Evolutionary conservation across 2,888 invertebrate species (phyloP).

Genomic region (Drosophila vallismaia): DNA sequence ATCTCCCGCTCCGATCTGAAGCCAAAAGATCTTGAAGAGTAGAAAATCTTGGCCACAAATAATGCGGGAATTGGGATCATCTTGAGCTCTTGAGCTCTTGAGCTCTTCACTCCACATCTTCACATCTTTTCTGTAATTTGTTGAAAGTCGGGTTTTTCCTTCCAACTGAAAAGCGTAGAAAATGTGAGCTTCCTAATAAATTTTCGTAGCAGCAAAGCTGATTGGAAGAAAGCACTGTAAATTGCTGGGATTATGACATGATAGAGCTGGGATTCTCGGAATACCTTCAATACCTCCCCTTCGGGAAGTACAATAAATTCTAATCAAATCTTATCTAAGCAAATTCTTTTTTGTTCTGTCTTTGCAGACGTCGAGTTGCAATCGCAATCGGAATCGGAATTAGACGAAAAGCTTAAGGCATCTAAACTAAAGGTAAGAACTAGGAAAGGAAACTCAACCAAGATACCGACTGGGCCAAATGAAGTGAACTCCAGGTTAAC

Average conservation of each 20-base stretch:
- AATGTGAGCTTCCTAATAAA: slow-evolving; percentile 24
- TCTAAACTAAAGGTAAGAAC: background rate
- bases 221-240: background rate
- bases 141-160: slow-evolving; percentile 14
- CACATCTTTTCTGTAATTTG: slow-evolving; percentile 15
- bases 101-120: slow-evolving; percentile 25
- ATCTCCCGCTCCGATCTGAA: slow-evolving; percentile 9
- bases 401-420: slow-evolving; percentile 1
- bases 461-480: background rate
- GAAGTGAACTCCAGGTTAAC: slow-evolving; percentile 30
- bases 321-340: slow-evolving; percentile 28
- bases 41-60: slow-evolving; percentile 9
- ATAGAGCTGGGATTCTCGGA: background rate
- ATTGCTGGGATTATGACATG: background rate
- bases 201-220: background rate
- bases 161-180: background rate
- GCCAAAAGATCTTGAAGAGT: slow-evolving; percentile 4
- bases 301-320: slow-evolving; percentile 6
- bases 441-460: background rate
- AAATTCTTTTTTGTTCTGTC: slow-evolving; percentile 15
- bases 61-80: slow-evolving; percentile 30
- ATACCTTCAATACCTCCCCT: background rate
- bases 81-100: slow-evolving; percentile 29
- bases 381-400: slow-evolving; percentile 21
- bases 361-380: slow-evolving; percentile 18